These are phyloP conservation scores for Therioaphis trifolii DNA, from an alignment of 2,888 invertebrate species.

Conservation along the genomic window DNA sequence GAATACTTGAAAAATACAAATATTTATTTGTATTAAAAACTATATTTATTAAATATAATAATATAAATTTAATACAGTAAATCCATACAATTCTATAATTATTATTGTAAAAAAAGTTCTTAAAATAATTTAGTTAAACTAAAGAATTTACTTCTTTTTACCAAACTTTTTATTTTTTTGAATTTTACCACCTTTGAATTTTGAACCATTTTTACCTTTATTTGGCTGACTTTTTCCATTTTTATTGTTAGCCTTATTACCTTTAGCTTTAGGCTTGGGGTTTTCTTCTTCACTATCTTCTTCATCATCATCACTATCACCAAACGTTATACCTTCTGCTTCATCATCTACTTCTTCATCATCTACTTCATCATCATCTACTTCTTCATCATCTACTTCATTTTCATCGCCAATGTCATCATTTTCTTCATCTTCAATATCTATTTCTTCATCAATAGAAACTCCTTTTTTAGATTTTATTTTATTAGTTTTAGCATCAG, in stretches of 20 bases:
- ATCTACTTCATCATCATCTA: neutral
- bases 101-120: slow-evolving; percentile 20
- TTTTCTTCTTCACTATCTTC: slow-evolving; percentile 46
- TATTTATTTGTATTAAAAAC: neutral
- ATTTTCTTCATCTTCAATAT: neutral
- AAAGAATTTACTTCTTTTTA: slow-evolving; percentile 36
- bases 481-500: neutral
- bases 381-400: slow-evolving; percentile 3
- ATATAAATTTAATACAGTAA: neutral
- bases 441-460: slow-evolving; percentile 8
- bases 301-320: slow-evolving; percentile 19
- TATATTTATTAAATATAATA: slow-evolving; percentile 27
- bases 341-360: neutral
- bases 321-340: neutral
- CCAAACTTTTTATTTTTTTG: slow-evolving; percentile 59
- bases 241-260: neutral
- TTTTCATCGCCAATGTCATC: slow-evolving; percentile 2
- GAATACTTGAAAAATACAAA: neutral
- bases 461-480: slow-evolving; percentile 17
- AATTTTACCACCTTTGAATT: slow-evolving; percentile 56
- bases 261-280: slow-evolving; percentile 45
- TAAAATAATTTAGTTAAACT: slow-evolving; percentile 13
- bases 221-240: slow-evolving; percentile 47
- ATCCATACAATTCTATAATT: too few relatives aligned
- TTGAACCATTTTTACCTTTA: slow-evolving; percentile 47